Conservation (phyloP, 2,113 vertebrate species). For the Notiomystis cincta region DNA sequence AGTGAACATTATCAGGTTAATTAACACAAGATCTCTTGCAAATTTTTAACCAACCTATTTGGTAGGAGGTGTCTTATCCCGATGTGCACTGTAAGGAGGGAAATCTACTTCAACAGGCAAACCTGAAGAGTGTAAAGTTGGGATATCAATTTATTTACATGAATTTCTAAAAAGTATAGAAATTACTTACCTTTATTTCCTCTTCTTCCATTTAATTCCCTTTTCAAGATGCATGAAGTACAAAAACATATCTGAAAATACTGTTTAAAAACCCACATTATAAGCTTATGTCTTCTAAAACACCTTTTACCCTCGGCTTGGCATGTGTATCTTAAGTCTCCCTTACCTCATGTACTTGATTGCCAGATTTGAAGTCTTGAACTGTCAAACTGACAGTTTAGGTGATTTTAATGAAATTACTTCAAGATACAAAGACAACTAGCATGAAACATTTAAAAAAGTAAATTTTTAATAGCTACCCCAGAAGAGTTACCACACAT, state of each 20-base stretch:
- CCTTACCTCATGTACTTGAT: fast-evolving
- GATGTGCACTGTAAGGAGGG: not conserved
- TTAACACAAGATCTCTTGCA: not conserved
- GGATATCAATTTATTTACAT: not conserved
- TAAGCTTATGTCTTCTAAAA: not conserved
- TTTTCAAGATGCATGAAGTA: not conserved
- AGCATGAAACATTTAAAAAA: not conserved
- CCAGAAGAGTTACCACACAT: not conserved
- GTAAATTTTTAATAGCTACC: not conserved
- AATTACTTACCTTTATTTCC: not conserved
- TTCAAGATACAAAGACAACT: not conserved
- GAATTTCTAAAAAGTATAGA: not conserved
- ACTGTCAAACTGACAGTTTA: not conserved
- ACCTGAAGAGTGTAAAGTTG: not conserved
- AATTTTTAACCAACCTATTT: not conserved
- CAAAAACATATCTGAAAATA: not conserved
- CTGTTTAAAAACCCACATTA: not conserved
- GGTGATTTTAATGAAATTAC: not conserved
- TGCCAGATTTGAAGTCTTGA: not conserved
- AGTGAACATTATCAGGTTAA: not conserved
- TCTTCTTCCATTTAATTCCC: not conserved
- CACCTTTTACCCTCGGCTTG: not conserved
- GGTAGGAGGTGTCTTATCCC: not conserved
- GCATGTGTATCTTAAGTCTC: not conserved
- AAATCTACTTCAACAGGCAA: not conserved